Evolutionary conservation across 2,797 vertebrate species (phyloP).

Genomic region (Esox masquinongy): DNA sequence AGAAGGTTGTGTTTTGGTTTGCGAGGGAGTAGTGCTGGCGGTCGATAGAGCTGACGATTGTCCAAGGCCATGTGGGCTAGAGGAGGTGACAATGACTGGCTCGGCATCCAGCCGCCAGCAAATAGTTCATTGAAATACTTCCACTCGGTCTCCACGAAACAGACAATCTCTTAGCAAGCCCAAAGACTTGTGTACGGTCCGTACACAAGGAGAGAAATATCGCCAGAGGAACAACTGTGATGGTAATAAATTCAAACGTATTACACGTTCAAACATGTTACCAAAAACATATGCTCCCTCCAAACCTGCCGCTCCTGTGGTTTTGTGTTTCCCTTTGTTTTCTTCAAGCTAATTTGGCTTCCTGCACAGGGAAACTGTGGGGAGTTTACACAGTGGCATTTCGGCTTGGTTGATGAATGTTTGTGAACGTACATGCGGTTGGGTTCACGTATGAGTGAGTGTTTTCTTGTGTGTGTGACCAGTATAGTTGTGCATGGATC

Average conservation of each 20-base stretch:
- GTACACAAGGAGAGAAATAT: too few relatives aligned
- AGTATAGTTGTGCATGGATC: constrained; percentile 19
- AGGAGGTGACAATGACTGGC: constrained; percentile 50
- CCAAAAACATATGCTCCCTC: not conserved
- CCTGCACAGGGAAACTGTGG: not conserved
- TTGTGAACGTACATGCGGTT: not conserved
- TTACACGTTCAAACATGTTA: not conserved
- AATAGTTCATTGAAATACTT: constrained; percentile 30
- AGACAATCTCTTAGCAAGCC: not conserved
- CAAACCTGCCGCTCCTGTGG: not conserved
- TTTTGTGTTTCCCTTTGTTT: not conserved
- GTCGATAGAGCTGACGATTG: constrained; percentile 37
- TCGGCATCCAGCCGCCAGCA: constrained; percentile 42
- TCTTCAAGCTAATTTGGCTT: constrained; percentile 11
- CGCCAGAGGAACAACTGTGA: not conserved
- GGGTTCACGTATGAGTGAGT: not conserved
- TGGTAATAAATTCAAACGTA: not conserved
- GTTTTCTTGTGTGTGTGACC: not conserved
- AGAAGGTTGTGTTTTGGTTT: constrained; percentile 51
- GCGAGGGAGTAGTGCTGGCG: constrained; percentile 35
- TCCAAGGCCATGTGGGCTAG: constrained; percentile 35
- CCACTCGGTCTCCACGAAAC: not conserved
- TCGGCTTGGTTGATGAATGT: not conserved
- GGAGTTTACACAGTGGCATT: not conserved
- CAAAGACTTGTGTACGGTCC: not conserved